A percentile compares a stretch with the other conserved stretches of the same genome.
These are phyloP conservation scores for Epizoanthus ramosus DNA, from an alignment of 92 coral and sea anemone species.

Conservation along the genomic window DNA sequence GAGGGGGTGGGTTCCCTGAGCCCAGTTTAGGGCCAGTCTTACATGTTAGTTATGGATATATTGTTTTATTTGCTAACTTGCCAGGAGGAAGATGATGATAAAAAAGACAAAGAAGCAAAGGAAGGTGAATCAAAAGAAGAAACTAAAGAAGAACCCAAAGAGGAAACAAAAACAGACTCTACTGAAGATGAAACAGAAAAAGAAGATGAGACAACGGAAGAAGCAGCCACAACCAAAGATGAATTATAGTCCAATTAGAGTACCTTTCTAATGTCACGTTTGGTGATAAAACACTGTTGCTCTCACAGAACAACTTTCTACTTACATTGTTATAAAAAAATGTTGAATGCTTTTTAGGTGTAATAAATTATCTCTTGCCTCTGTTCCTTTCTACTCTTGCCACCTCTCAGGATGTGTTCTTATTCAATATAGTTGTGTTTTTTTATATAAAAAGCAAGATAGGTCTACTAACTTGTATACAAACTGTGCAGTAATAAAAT, in stretches of 20 bases:
- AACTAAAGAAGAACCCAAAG: constrained; percentile 40
- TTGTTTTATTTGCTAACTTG: neutral
- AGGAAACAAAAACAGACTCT: constrained; percentile 57
- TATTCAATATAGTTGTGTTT: constrained; percentile 34
- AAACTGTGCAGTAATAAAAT: constrained; percentile 8
- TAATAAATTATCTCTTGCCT: constrained; percentile 39
- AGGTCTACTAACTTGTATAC: constrained; percentile 8
- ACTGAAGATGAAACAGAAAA: constrained; percentile 44
- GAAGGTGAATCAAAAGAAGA: constrained; percentile 50
- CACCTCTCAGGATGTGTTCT: neutral
- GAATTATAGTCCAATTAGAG: constrained; percentile 66
- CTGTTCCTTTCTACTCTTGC: neutral
- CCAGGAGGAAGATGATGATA: constrained; percentile 46
- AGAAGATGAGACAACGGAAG: constrained; percentile 70
- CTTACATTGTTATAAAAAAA: constrained; percentile 28
- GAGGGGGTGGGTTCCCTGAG: neutral
- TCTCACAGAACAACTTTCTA: constrained; percentile 7
- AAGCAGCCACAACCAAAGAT: constrained; percentile 76
- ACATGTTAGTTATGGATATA: neutral
- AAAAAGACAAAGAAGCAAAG: constrained; percentile 40
- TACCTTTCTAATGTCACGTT: neutral
- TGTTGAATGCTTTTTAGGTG: constrained; percentile 48
- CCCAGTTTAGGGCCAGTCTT: neutral
- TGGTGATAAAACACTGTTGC: constrained; percentile 6
- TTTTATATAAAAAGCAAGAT: constrained; percentile 37